Evolutionary conservation across 2,797 vertebrate genomes (phyloP), one percentile per base, ranked within the genome.

Genomic region (Clarias pachynema): DNA sequence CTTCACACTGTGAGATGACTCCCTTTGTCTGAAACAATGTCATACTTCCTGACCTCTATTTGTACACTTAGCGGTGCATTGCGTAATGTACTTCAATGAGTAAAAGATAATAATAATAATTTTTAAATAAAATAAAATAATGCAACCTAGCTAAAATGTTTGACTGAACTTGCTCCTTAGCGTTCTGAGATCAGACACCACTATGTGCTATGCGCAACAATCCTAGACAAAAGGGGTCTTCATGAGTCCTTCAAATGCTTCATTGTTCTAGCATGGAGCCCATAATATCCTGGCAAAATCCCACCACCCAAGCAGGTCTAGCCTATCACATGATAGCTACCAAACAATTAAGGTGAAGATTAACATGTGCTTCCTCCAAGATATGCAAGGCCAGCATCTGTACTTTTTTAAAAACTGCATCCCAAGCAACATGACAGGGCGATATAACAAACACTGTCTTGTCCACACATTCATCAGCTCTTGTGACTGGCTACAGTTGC

Each of bases 181-280:
- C 15, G 31, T 57, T 56, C n/a, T 1, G 74, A 34, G 29, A 59
- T 14, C 31, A 14, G 20, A 78, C 20, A 4, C 56, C 29, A 56
- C 29, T 37, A 24, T 60, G 15, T 78, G 24, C 31, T 78, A n/a
- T 79, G 59, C 34, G 5, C 31, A 79, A n/a, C 59, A 18, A 14
- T 79, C 10, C 49, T 20, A 79, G 59, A 79, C 77, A 62, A 79
- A 62, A 26, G 34, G 56, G 29, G 60, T 79, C 77, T 79, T 79
- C 31, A 40, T 79, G 5, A 24, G 24, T 26, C 18, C 14, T 44
- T 62, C 62, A 34, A 79, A 79, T 63, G 59, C 34, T 62, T 24
- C 37, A 40, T 62, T 79, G 75, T 78, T 78, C 56, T 12, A 77
- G 18, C 26, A 34, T 15, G 24, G 16, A 37, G 12, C 20, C 12